Evolutionary conservation across 2,113 vertebrate species (phyloP).

Genomic region (Caranx melampygus): DNA sequence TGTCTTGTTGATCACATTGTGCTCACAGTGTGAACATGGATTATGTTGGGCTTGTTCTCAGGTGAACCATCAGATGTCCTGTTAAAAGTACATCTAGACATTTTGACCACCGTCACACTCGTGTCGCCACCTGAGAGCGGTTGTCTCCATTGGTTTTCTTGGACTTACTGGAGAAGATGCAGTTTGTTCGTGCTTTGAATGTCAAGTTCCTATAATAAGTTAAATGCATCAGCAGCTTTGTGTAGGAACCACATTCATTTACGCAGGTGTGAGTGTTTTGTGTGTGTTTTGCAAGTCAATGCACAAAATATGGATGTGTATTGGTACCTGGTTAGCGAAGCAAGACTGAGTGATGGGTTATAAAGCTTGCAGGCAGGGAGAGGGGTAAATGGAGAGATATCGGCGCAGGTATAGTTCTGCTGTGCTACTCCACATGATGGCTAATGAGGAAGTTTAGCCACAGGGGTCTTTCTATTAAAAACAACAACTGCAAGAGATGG

Average conservation of each 20-base stretch:
- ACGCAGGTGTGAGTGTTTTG: constrained; percentile 2
- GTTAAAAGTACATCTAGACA: constrained; percentile 7
- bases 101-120: constrained; percentile 21
- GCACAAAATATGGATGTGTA: constrained; percentile 16
- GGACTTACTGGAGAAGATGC: constrained; percentile 25
- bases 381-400: constrained; percentile 75
- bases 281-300: constrained; percentile 12
- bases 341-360: constrained; percentile 31
- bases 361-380: constrained; percentile 27
- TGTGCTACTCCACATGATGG: constrained; percentile 55
- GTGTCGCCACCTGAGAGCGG: constrained; percentile 12
- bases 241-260: constrained; percentile 11
- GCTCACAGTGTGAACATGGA: background rate
- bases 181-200: constrained; percentile 21
- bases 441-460: constrained; percentile 77
- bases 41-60: constrained; percentile 28
- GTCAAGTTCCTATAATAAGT: constrained; percentile 4
- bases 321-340: constrained; percentile 25
- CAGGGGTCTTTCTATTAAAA: constrained; percentile 75
- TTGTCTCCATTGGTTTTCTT: constrained; percentile 20
- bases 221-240: constrained; percentile 1
- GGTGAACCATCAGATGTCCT: background rate
- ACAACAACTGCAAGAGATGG: constrained; percentile 67
- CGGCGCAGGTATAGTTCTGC: constrained; percentile 58
- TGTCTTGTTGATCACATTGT: background rate